A percentile compares a stretch with the other conserved stretches of the same genome.
Evolutionary conservation across 2,113 vertebrate species (phyloP).

Genomic region (Stictonetta naevosa): DNA sequence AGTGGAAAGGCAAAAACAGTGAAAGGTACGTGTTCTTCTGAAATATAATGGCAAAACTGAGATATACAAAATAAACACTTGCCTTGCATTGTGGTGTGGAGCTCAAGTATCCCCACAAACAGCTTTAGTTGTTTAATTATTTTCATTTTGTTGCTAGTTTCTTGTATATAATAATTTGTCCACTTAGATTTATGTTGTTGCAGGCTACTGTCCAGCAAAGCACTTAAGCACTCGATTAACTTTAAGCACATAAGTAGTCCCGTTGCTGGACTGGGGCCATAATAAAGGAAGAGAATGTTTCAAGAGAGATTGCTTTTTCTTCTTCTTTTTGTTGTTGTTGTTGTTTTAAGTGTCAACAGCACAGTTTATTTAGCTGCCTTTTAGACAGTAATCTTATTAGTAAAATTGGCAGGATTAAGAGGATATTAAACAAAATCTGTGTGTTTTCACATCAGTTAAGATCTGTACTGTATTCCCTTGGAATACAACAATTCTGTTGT

Average conservation of each 20-base stretch:
- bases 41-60: background rate
- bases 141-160: slow-evolving; percentile 38
- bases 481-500: slow-evolving; percentile 69
- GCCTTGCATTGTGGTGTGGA: background rate
- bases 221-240: slow-evolving; percentile 65
- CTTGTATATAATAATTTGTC: slow-evolving; percentile 40
- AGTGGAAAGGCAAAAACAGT: background rate
- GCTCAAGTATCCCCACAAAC: background rate
- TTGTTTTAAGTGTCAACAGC: slow-evolving; percentile 27
- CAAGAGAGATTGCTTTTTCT: background rate
- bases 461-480: slow-evolving; percentile 60
- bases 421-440: slow-evolving; percentile 71
- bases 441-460: slow-evolving; percentile 77
- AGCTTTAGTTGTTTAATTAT: slow-evolving; percentile 17
- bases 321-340: background rate
- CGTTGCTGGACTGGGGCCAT: slow-evolving; percentile 20
- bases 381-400: slow-evolving; percentile 76
- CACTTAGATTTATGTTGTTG: slow-evolving; percentile 36
- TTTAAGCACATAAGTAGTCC: slow-evolving; percentile 55
- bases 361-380: slow-evolving; percentile 52
- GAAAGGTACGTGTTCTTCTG: background rate
- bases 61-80: background rate
- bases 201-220: slow-evolving; percentile 59
- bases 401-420: slow-evolving; percentile 77
- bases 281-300: background rate